These are phyloP conservation scores for Ophion obscuratus DNA, from an alignment of 2,888 invertebrate species.

Conservation along the genomic window DNA sequence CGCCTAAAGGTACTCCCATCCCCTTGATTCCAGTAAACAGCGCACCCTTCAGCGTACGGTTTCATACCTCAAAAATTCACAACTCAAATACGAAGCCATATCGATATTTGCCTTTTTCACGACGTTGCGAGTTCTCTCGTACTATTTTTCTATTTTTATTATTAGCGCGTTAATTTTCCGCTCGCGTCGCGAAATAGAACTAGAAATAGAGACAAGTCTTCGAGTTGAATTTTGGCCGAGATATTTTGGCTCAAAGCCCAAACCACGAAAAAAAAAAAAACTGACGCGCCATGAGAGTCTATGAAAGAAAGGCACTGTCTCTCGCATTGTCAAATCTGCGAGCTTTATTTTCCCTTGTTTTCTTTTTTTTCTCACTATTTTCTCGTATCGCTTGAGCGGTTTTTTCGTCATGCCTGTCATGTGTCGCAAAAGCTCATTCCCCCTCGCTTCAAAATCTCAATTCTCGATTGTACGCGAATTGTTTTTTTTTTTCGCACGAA, in stretches of 20 bases:
- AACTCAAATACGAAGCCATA: not conserved
- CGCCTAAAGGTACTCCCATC: too few relatives aligned
- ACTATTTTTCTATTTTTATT: constrained; percentile 39
- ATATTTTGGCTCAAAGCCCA: constrained; percentile 63
- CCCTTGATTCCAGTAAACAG: too few relatives aligned
- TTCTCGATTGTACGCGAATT: not conserved
- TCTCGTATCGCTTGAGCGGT: not conserved
- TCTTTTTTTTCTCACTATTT: not conserved
- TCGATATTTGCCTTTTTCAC: not conserved
- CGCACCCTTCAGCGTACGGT: too few relatives aligned
- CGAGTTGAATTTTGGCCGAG: constrained; percentile 57
- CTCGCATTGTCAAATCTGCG: constrained; percentile 11
- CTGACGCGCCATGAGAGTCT: constrained; percentile 26
- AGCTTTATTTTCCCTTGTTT: constrained; percentile 28
- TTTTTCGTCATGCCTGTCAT: not conserved
- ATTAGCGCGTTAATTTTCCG: constrained; percentile 26
- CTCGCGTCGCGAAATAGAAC: constrained; percentile 35
- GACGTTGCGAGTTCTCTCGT: not conserved
- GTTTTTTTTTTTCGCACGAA: not conserved
- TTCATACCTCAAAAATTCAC: too few relatives aligned
- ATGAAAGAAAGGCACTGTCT: constrained; percentile 43
- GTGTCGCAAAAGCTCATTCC: not conserved
- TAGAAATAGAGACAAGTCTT: not conserved
- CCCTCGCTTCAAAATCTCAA: not conserved
- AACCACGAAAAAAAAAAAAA: constrained; percentile 40